Evolutionary conservation across 2,113 vertebrate genomes (phyloP).

Genomic region (Mesitornis unicolor): DNA sequence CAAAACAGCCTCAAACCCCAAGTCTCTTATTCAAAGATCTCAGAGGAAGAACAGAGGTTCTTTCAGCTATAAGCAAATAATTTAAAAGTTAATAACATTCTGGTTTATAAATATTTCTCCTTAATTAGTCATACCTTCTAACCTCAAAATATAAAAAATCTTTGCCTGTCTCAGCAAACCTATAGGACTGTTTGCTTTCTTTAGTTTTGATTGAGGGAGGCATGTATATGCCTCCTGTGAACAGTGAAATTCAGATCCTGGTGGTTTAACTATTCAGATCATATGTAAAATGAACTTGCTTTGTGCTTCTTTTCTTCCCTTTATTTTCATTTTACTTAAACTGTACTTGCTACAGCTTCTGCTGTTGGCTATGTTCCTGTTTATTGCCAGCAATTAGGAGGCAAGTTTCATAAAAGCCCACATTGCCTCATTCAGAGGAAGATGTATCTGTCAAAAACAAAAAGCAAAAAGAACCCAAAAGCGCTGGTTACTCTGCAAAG

Average conservation of each 20-base stretch:
- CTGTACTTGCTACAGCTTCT: background rate
- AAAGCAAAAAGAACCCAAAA: background rate
- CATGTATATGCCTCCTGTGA: background rate
- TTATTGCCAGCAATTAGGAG: constrained; percentile 53
- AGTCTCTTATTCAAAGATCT: background rate
- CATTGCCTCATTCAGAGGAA: background rate
- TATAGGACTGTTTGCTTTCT: background rate
- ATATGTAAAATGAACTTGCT: background rate
- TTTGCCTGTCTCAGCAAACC: background rate
- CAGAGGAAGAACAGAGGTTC: background rate
- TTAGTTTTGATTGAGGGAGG: background rate
- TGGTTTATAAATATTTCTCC: background rate
- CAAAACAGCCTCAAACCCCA: background rate
- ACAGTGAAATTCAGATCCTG: background rate
- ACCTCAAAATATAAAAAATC: background rate
- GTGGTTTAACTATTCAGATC: background rate
- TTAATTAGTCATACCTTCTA: background rate
- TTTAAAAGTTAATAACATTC: background rate
- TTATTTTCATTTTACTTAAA: constrained; percentile 30
- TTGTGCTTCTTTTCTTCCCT: background rate
- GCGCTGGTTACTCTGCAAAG: constrained; percentile 12
- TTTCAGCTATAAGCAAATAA: background rate
- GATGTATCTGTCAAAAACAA: background rate
- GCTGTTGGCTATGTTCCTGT: constrained; percentile 13
- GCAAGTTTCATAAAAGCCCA: constrained; percentile 27